Evolutionary conservation across 2,888 invertebrate species (phyloP), one percentile per base, ranked within the genome.

Genomic region (Andricus quercusramuli): DNA sequence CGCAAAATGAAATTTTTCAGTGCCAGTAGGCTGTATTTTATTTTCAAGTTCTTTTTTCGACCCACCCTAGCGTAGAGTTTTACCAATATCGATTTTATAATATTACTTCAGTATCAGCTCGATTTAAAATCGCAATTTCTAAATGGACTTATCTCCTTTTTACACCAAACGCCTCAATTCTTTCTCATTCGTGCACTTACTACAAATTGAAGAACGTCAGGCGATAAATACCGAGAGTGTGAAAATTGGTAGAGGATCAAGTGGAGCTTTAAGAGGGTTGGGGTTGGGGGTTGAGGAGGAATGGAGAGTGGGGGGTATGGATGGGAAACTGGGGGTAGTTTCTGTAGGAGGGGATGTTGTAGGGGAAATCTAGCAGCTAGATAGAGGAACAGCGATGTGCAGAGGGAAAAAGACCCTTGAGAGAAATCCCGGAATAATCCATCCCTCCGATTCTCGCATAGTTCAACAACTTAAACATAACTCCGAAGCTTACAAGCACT

Each of bases 401-500:
- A 77, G 79, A 83, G 80, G 82, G 83, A 82, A 83, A 83, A 85
- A 83, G 82, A 83, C 83, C 85, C 85, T 87, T 85, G 85, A 86
- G 88, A 86, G 87, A 87, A 90, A 89, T 87, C 86, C 85, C 83
- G 85, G 86, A 88, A 90, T 89, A 89, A 89, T 89, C 89, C 89
- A 84, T 83, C 82, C 85, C 83, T 85, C 85, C 85, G 86, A 88
- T 89, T 87, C 88, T 87, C 87, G 84, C 89, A 85, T 88, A 88
- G 89, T 90, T 90, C 88, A 90, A 90, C 91, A 90, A 91, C 91
- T 91, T 91, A 90, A 91, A 91, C 91, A 90, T 91, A 91, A 91
- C 91, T 91, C 90, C 85, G 83, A 89, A 91, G 91, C 90, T 90
- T 91, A 89, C 88, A 87, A 87, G 88, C 87, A 85, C 89, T 91